Base-by-base conservation (phyloP, 2,797 vertebrate genomes). In the Molossus alvarezi region DNA sequence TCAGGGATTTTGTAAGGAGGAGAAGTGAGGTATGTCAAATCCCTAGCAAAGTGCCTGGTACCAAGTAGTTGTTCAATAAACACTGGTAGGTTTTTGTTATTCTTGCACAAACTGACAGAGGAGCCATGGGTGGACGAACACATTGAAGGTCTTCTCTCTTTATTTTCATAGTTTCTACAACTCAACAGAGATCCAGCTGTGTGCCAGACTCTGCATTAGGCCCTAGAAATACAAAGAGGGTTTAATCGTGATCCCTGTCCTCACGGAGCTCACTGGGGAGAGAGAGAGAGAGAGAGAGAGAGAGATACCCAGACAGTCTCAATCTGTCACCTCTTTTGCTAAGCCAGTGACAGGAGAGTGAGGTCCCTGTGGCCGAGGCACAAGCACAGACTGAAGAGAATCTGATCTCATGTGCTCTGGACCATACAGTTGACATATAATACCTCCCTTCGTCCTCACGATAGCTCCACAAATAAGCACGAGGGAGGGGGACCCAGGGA, bases 401-500 rank as follows among this genome's bases (percentile, higher is more conserved):
- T 33, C 81, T 71, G 62, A 75, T 71, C 84, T 81, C 76, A 17
- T 72, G 6, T 5, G 27, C 33, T 51, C 58, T 55, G 37, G 55
- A 27, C 71, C 18, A 21, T 72, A 33, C 69, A 17, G 58, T 17
- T 12, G 62, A 84, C 1, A 5, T 37, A 17, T n/a, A 69, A 84
- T 58, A 51, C 64, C 20, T 95, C 81, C 45, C 18, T 37, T 83
- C 92, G 72, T 91, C 79, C 57, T 80, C 71, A n/a, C 1, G 29
- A 79, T 80, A 93, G 80, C 27, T 92, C 75, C 83, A 93, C 71
- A 96, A 84, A 55, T 73, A 95, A 83, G 33, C 58, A 67, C 1
- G 1, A 65, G 33, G 83, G 64, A 83, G 8, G 73, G 20, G 41
- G 62, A 2, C 27, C 51, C 41, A 72, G 88, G 45, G 33, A 62